Conservation (phyloP, 2,113 vertebrate genomes). For the Cephalopholis sonnerati region DNA sequence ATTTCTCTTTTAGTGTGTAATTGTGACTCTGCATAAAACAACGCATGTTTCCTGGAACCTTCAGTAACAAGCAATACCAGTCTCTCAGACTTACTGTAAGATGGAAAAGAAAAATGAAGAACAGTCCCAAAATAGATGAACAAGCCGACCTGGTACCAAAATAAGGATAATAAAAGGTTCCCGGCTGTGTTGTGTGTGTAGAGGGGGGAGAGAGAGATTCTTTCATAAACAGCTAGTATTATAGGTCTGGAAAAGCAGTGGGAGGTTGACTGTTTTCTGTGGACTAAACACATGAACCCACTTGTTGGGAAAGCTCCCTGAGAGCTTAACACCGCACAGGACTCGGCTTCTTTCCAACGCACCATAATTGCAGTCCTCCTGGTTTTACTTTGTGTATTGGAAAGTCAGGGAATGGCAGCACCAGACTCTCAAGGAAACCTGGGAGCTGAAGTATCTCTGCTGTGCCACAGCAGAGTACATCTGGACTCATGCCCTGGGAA, state of each 20-base stretch:
- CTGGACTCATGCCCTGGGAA: constrained; percentile 68
- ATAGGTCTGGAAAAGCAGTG: constrained; percentile 70
- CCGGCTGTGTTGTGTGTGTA: constrained; percentile 35
- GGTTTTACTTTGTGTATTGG: constrained; percentile 62
- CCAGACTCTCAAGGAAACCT: constrained; percentile 63
- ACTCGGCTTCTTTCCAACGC: constrained; percentile 71
- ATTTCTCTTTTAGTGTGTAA: constrained; percentile 12
- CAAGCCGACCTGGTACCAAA: constrained; percentile 65
- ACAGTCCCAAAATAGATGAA: constrained; percentile 64
- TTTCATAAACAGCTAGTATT: constrained; percentile 70
- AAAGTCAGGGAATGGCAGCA: constrained; percentile 52
- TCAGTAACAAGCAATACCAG: constrained; percentile 19
- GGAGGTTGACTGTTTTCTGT: constrained; percentile 66
- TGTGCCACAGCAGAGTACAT: constrained; percentile 4
- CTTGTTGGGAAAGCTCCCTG: constrained; percentile 64
- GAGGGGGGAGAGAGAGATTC: constrained; percentile 23
- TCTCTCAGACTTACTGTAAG: constrained; percentile 27
- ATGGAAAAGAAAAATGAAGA: constrained; percentile 38
- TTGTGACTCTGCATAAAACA: constrained; percentile 9
- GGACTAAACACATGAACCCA: constrained; percentile 74
- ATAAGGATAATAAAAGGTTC: constrained; percentile 75
- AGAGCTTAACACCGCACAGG: constrained; percentile 62
- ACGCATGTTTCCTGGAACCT: constrained; percentile 18
- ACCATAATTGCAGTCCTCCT: constrained; percentile 77
- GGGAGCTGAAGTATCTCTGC: constrained; percentile 48